Conservation (phyloP, 2,113 vertebrate species). For the Zosterops lateralis region DNA sequence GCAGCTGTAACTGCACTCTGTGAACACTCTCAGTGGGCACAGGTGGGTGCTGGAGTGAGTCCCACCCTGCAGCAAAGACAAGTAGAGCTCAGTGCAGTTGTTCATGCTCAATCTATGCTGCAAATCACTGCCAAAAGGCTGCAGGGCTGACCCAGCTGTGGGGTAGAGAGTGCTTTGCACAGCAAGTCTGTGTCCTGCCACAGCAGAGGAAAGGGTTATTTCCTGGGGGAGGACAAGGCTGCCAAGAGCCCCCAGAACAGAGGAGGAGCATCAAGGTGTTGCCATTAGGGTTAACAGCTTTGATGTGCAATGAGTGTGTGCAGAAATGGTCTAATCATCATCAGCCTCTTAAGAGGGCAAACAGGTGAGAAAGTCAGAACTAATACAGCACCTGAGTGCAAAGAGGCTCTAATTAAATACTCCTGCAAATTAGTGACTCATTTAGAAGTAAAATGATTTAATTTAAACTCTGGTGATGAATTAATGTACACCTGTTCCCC, state of each 20-base stretch:
- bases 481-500: slow-evolving; percentile 71
- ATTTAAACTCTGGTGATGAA: slow-evolving; percentile 67
- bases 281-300: slow-evolving; percentile 59
- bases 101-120: rapidly evolving
- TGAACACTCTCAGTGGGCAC: rapidly evolving
- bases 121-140: slow-evolving; percentile 2
- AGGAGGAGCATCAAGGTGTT: slow-evolving; percentile 1
- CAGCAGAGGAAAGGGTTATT: neutral
- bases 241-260: neutral
- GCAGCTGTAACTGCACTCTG: neutral
- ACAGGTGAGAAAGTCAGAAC: slow-evolving; percentile 69
- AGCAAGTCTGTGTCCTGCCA: neutral
- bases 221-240: neutral
- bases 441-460: slow-evolving; percentile 74
- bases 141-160: neutral
- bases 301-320: slow-evolving; percentile 17
- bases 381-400: slow-evolving; percentile 66
- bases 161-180: neutral
- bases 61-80: neutral
- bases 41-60: neutral
- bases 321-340: slow-evolving; percentile 54
- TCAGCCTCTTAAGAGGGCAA: slow-evolving; percentile 53
- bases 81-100: neutral
- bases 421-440: slow-evolving; percentile 67
- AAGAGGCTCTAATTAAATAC: slow-evolving; percentile 71